phyloP scores from a whole-genome alignment of 30 jellyfish, hydroid and myxozoan species.

The Morbakka virulenta region DNA sequence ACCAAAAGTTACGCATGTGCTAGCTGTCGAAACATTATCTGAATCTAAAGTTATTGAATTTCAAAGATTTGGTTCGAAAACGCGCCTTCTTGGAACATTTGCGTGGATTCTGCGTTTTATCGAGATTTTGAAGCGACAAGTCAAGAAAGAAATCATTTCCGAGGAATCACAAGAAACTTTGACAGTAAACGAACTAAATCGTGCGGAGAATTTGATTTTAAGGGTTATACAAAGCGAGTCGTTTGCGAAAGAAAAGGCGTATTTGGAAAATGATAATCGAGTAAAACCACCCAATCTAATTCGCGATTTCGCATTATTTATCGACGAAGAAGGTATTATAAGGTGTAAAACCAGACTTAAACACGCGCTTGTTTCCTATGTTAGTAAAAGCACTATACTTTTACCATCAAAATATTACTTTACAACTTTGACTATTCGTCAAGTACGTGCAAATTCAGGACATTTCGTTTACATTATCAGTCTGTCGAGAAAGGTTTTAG shows the following conservation, averaged over 20 bases:
- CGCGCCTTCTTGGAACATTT: neutral
- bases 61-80: no score
- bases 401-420: no score
- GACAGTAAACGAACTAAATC: no score
- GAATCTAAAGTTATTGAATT: no score
- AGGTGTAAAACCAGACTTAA: conserved; percentile 3
- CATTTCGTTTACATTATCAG: conserved; percentile 6
- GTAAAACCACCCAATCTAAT: conserved; percentile 6
- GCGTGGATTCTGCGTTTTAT: neutral
- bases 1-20: no score
- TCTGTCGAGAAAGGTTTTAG: conserved; percentile 3
- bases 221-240: neutral
- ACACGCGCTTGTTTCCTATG: neutral
- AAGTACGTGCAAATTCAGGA: neutral
- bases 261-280: neutral
- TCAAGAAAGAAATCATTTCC: no score
- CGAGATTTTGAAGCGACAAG: no score
- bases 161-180: no score
- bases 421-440: conserved; percentile 12
- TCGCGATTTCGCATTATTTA: no score
- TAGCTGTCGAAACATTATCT: no score
- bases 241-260: neutral
- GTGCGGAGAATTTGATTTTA: conserved; percentile 2
- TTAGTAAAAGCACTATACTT: conserved; percentile 2
- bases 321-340: no score